Evolutionary conservation across 2,113 vertebrate genomes (phyloP).

Genomic region (Neogobius melanostomus): DNA sequence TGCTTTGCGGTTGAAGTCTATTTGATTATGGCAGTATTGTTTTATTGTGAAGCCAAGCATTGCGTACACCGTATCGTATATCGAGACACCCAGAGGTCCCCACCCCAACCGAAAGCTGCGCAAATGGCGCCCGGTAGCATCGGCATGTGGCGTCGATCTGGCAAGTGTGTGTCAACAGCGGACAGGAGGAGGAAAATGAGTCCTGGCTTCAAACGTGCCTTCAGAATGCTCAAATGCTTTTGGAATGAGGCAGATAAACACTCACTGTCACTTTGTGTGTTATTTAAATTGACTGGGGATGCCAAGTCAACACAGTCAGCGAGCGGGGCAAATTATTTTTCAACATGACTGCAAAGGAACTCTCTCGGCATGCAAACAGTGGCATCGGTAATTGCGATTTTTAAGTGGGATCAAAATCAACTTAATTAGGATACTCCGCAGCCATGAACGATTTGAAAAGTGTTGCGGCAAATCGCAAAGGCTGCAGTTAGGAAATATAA

Average conservation of each 20-base stretch:
- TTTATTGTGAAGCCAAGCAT: no score
- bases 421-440: slow-evolving; percentile 2
- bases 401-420: slow-evolving; percentile 12
- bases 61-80: no score
- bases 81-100: no score
- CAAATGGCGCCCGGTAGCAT: no score
- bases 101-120: no score
- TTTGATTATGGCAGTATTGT: no score
- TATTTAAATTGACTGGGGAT: slow-evolving; percentile 32
- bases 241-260: slow-evolving; percentile 26
- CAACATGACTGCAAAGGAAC: not conserved
- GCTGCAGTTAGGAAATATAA: no score
- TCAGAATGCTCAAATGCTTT: slow-evolving; percentile 12
- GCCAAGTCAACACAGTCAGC: slow-evolving; percentile 31
- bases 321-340: slow-evolving; percentile 20
- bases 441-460: no score
- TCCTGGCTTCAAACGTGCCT: slow-evolving; percentile 24
- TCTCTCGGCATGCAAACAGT: slow-evolving; percentile 2
- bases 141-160: not conserved
- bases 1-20: no score
- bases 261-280: slow-evolving; percentile 17
- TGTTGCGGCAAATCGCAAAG: no score
- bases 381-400: not conserved
- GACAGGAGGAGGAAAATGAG: slow-evolving; percentile 1
- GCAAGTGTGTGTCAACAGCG: not conserved